These are phyloP conservation scores for Thymelicus lineola DNA, from an alignment of 2,888 invertebrate genomes.

Conservation along the genomic window DNA sequence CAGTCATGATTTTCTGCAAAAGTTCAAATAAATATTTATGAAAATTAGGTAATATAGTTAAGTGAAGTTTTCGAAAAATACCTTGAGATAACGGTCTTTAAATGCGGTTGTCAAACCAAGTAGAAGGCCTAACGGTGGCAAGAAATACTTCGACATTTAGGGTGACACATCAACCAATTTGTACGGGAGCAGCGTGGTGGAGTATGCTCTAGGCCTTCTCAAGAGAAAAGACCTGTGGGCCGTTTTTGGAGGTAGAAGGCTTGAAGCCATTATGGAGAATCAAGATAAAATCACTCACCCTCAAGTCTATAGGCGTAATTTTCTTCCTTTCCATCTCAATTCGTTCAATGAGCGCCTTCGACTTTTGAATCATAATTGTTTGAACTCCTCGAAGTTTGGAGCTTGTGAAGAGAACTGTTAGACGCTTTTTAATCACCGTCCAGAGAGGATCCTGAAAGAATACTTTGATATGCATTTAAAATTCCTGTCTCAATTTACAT, in stretches of 20 bases:
- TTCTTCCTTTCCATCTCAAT: slow-evolving; percentile 43
- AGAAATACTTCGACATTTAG: no score
- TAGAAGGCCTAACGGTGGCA: no score
- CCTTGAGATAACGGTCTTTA: background rate
- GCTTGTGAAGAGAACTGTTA: slow-evolving; percentile 50
- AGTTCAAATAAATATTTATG: background rate
- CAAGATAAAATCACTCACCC: slow-evolving; percentile 37
- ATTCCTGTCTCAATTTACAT: no score
- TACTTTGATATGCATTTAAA: background rate
- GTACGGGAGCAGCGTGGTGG: no score
- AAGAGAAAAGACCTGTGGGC: no score
- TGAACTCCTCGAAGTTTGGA: slow-evolving; percentile 49
- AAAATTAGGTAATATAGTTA: background rate
- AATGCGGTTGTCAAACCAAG: no score
- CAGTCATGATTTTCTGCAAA: slow-evolving; percentile 48
- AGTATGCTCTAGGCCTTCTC: no score
- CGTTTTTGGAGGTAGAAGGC: no score
- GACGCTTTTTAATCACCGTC: slow-evolving; percentile 45
- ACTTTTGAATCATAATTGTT: slow-evolving; percentile 40
- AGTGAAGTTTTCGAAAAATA: background rate
- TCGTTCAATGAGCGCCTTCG: slow-evolving; percentile 46
- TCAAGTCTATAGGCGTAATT: slow-evolving; percentile 39
- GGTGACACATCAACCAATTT: no score
- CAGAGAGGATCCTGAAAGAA: slow-evolving; percentile 48
- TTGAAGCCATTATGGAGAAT: no score